phyloP scores from a whole-genome alignment of 2,888 invertebrate species.

The Microctonus hyperodae region DNA sequence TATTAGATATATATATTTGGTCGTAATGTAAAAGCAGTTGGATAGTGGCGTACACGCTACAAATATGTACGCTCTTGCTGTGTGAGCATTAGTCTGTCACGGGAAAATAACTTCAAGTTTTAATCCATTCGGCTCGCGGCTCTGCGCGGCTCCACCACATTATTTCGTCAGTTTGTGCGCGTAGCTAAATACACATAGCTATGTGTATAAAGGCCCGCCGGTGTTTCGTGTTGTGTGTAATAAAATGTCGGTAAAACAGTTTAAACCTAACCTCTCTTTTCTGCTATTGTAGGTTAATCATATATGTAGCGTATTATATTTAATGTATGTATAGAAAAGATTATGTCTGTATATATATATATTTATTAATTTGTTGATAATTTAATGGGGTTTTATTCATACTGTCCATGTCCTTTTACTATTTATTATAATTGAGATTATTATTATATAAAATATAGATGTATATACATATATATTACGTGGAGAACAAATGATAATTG shows the following conservation, averaged over 20 bases:
- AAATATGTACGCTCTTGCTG: background rate
- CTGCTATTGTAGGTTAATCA: too few relatives aligned
- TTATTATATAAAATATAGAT: too few relatives aligned
- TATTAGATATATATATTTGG: background rate
- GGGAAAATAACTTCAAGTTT: background rate
- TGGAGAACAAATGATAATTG: too few relatives aligned
- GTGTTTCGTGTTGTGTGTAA: background rate
- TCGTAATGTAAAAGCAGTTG: background rate
- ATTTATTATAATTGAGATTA: too few relatives aligned
- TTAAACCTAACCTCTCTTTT: background rate
- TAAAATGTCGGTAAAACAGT: background rate
- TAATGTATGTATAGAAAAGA: background rate
- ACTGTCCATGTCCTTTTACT: background rate
- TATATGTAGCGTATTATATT: too few relatives aligned
- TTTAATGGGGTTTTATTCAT: background rate
- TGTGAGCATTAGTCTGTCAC: background rate
- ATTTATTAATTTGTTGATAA: background rate
- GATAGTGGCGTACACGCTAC: background rate
- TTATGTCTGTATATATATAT: too few relatives aligned
- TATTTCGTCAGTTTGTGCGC: background rate
- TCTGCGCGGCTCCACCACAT: background rate
- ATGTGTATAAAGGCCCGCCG: background rate
- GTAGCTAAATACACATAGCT: background rate
- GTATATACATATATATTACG: too few relatives aligned
- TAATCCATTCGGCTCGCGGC: background rate